A percentile compares a stretch with the other conserved stretches of the same genome.
phyloP scores from a whole-genome alignment of 2,888 invertebrate genomes.

The Nesidiocoris tenuis region DNA sequence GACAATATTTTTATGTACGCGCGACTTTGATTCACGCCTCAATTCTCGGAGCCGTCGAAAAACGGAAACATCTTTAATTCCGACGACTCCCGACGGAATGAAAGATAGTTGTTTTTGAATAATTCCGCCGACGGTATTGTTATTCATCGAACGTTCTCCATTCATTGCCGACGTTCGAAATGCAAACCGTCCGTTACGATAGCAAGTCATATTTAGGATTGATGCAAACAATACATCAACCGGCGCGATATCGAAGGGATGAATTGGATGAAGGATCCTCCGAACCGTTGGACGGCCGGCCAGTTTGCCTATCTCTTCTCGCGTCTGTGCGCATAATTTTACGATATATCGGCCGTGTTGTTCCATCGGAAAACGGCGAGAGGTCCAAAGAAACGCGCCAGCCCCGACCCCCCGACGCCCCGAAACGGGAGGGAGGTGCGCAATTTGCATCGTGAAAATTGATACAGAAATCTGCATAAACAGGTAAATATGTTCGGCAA shows the following conservation, averaged over 20 bases:
- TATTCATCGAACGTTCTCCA: background rate
- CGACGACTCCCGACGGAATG: too few relatives aligned
- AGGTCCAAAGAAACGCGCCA: background rate
- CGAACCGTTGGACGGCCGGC: background rate
- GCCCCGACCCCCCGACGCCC: too few relatives aligned
- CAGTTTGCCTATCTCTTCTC: background rate
- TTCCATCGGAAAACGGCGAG: background rate
- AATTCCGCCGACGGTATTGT: background rate
- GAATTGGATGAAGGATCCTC: background rate
- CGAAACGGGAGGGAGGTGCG: too few relatives aligned
- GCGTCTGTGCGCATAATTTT: constrained; percentile 2
- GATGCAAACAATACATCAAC: background rate
- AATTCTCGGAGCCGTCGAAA: too few relatives aligned
- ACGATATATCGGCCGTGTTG: background rate
- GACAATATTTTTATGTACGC: too few relatives aligned
- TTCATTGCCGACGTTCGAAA: background rate
- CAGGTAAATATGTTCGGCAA: constrained; percentile 41
- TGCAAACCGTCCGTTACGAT: background rate
- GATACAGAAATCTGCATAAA: constrained; percentile 42
- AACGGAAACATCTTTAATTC: too few relatives aligned
- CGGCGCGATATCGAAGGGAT: background rate
- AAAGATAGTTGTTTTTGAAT: too few relatives aligned
- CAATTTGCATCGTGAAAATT: constrained; percentile 39
- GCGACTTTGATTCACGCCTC: too few relatives aligned
- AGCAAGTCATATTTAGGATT: background rate